Evolutionary conservation across 2,113 vertebrate species (phyloP).

Genomic region (Eubucco bourcierii): DNA sequence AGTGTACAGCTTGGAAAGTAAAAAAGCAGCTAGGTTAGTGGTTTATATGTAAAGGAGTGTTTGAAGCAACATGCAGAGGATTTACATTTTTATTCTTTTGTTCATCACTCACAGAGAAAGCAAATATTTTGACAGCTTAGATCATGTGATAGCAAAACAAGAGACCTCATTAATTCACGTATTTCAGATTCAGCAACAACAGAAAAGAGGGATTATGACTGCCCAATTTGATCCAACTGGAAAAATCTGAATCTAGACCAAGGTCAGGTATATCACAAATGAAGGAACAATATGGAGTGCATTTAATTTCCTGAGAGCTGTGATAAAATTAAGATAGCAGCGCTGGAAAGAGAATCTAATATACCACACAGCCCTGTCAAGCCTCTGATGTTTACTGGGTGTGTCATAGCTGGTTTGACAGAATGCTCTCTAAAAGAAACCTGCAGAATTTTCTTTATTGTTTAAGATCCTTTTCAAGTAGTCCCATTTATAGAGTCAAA

Average conservation of each 20-base stretch:
- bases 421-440: neutral
- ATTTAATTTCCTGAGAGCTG: conserved; percentile 48
- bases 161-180: conserved; percentile 24
- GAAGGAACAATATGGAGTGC: neutral
- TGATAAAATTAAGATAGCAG: conserved; percentile 25
- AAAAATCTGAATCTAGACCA: conserved; percentile 24
- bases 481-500: neutral
- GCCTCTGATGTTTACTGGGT: neutral
- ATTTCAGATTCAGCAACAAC: conserved; percentile 24
- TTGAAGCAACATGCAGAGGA: neutral
- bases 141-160: neutral
- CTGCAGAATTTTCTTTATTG: neutral
- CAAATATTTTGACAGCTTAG: conserved; percentile 29
- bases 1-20: neutral
- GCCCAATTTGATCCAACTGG: neutral
- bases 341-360: neutral
- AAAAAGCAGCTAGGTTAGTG: neutral
- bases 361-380: neutral
- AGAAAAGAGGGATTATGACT: conserved; percentile 11
- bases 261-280: neutral
- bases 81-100: conserved; percentile 22
- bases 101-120: conserved; percentile 24
- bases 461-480: neutral
- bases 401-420: neutral
- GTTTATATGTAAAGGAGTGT: neutral